phyloP scores from a whole-genome alignment of 2,797 vertebrate species.

The Ptychobarbus kaznakovi region DNA sequence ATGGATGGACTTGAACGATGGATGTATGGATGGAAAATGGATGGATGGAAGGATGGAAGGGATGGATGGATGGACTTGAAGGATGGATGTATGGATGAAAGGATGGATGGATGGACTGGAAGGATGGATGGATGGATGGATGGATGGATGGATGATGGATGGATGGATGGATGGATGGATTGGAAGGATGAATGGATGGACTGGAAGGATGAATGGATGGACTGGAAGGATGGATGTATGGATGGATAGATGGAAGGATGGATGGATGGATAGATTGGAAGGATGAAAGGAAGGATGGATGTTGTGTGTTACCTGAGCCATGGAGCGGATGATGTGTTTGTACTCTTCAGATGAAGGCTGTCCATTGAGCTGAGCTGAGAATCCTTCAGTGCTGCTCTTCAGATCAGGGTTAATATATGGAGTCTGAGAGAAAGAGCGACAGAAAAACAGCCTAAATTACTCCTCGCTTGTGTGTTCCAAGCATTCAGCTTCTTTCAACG shows the following conservation, averaged over 20 bases:
- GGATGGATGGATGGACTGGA: background rate
- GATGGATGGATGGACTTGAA: too few relatives aligned
- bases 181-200: background rate
- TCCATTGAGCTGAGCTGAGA: slow-evolving; percentile 75
- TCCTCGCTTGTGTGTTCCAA: slow-evolving; percentile 1
- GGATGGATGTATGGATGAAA: too few relatives aligned
- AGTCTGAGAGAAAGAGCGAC: slow-evolving; percentile 37
- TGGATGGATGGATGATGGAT: background rate
- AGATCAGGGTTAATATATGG: slow-evolving; percentile 65
- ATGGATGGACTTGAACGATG: background rate
- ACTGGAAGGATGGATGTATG: background rate
- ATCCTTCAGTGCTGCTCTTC: slow-evolving; percentile 78
- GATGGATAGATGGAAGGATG: background rate
- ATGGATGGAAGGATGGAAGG: background rate
- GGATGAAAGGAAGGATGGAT: background rate
- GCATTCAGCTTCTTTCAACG: slow-evolving; percentile 35
- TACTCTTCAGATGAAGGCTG: slow-evolving; percentile 83
- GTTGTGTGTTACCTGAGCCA: slow-evolving; percentile 87
- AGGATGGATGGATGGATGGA: background rate
- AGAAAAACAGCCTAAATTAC: background rate
- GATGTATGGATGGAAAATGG: background rate
- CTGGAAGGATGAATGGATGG: background rate
- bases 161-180: background rate
- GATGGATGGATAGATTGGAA: background rate
- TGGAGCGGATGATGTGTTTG: slow-evolving; percentile 85